Evolutionary conservation across 2,888 invertebrate species (phyloP).

Genomic region (Sphecodes monilicornis): DNA sequence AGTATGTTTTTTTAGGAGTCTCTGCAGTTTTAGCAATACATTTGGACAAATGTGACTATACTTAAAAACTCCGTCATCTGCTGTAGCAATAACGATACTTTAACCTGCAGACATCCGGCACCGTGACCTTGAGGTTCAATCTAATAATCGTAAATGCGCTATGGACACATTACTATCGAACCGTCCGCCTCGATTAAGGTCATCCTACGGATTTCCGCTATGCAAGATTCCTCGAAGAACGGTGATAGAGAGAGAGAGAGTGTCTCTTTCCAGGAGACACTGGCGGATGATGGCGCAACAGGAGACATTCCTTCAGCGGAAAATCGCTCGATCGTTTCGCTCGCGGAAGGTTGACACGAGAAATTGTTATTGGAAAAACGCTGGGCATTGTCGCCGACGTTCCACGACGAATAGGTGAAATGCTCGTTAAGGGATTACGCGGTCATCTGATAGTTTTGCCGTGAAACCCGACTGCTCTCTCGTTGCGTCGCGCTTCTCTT

Average conservation of each 20-base stretch:
- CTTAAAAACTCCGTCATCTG: neutral
- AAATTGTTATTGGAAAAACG: neutral
- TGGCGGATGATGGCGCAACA: slow-evolving; percentile 4
- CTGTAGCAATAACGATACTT: neutral
- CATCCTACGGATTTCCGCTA: slow-evolving; percentile 10
- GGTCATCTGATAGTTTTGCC: slow-evolving; percentile 43
- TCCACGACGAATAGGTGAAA: neutral
- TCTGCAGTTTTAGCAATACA: neutral
- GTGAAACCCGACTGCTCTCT: slow-evolving; percentile 3
- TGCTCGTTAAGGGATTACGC: slow-evolving; percentile 23
- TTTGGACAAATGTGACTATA: neutral
- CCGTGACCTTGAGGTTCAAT: neutral
- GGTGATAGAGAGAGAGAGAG: neutral
- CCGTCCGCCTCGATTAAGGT: slow-evolving; percentile 14
- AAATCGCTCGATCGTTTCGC: slow-evolving; percentile 21
- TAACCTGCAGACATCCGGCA: neutral
- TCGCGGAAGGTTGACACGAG: neutral
- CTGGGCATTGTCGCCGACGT: slow-evolving; percentile 16
- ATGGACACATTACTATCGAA: neutral
- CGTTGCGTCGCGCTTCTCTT: slow-evolving; percentile 27
- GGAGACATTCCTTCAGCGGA: slow-evolving; percentile 13
- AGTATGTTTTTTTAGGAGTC: neutral
- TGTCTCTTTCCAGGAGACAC: neutral
- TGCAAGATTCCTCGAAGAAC: neutral
- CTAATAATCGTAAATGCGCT: neutral